These are phyloP conservation scores for Calliphora vomitoria DNA, from an alignment of 2,888 invertebrate species.

Conservation along the genomic window DNA sequence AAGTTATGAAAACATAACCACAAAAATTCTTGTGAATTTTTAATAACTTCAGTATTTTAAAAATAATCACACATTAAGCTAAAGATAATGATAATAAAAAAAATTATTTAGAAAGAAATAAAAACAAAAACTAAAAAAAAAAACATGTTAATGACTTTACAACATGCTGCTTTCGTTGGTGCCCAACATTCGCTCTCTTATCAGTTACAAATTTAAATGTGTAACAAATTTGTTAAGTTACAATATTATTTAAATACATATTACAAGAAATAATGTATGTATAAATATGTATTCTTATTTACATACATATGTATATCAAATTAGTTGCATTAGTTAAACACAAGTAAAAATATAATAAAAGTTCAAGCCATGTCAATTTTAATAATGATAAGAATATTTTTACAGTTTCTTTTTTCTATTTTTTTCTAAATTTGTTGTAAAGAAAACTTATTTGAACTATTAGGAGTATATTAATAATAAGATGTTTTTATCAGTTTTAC, in stretches of 20 bases:
- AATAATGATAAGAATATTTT: slow-evolving; percentile 47
- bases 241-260: slow-evolving; percentile 7
- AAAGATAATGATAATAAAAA: slow-evolving; percentile 32
- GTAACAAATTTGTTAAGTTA: slow-evolving; percentile 68
- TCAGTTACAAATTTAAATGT: slow-evolving; percentile 65
- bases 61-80: no score
- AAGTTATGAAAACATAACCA: no score
- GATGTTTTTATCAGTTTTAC: slow-evolving; percentile 21
- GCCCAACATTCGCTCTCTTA: slow-evolving; percentile 35
- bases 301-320: not conserved
- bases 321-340: slow-evolving; percentile 46
- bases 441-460: not conserved
- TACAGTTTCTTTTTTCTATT: not conserved
- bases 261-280: not conserved
- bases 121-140: slow-evolving; percentile 12
- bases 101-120: slow-evolving; percentile 42
- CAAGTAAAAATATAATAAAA: slow-evolving; percentile 15
- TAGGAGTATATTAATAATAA: not conserved
- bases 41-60: no score
- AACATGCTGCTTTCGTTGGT: slow-evolving; percentile 20
- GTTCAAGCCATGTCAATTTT: slow-evolving; percentile 38
- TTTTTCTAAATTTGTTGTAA: slow-evolving; percentile 16
- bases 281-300: not conserved
- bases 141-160: slow-evolving; percentile 43
- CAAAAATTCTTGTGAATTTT: no score